Conservation (phyloP, 2,888 invertebrate species). For the Leptinotarsa haldemani region DNA sequence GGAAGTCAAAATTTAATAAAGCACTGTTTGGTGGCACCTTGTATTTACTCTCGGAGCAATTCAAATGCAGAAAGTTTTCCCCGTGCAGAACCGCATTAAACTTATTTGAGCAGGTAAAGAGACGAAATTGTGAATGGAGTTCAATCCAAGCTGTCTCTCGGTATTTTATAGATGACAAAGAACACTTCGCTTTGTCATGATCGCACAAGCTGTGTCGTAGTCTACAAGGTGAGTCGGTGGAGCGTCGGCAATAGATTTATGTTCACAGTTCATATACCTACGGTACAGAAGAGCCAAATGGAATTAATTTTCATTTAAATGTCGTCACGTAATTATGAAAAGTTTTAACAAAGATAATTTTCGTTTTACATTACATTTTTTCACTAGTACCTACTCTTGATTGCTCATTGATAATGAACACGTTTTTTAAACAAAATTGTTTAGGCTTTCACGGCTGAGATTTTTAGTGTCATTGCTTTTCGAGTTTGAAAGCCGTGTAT, state of each 20-base stretch:
- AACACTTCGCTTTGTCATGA: conserved; percentile 60
- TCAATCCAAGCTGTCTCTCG: conserved; percentile 57
- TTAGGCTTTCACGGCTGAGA: too few relatives aligned
- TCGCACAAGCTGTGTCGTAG: conserved; percentile 57
- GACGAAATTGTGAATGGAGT: conserved; percentile 10
- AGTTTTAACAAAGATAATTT: too few relatives aligned
- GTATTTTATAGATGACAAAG: conserved; percentile 63
- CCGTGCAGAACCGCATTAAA: conserved; percentile 17
- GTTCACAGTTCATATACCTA: neutral
- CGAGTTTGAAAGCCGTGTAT: too few relatives aligned
- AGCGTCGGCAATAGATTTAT: neutral
- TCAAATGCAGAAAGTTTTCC: conserved; percentile 13
- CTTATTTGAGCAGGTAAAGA: conserved; percentile 10
- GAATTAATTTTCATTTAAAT: too few relatives aligned
- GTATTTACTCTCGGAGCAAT: conserved; percentile 6
- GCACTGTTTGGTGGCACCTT: conserved; percentile 14
- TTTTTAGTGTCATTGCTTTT: too few relatives aligned
- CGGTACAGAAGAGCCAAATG: too few relatives aligned
- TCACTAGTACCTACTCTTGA: too few relatives aligned
- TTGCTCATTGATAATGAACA: too few relatives aligned
- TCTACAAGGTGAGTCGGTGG: conserved; percentile 26
- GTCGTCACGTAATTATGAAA: too few relatives aligned
- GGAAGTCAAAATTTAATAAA: conserved; percentile 8
- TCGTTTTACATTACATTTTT: too few relatives aligned
- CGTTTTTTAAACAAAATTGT: too few relatives aligned